Conservation (phyloP, 2,888 invertebrate genomes). For the Frankliniella intonsa region DNA sequence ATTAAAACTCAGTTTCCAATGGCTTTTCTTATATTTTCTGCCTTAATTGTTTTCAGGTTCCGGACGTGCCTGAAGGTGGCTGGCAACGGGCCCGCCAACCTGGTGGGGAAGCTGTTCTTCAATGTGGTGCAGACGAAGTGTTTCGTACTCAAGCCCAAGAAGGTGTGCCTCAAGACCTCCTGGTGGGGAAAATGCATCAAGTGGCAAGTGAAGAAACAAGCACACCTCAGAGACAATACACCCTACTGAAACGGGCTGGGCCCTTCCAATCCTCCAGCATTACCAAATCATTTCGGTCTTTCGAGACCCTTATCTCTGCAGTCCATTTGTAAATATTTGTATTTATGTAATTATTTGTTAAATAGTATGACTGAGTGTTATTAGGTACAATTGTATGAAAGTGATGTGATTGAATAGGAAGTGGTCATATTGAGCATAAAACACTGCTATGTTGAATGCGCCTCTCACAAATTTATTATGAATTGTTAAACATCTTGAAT, state of each 20-base stretch:
- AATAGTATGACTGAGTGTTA: not conserved
- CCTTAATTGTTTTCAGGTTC: constrained; percentile 61
- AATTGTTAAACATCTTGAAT: no score
- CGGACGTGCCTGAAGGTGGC: constrained; percentile 87
- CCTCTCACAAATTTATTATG: no score
- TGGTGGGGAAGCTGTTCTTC: constrained; percentile 91
- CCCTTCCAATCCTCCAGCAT: not conserved
- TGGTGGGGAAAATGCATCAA: constrained; percentile 82
- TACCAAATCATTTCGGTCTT: no score
- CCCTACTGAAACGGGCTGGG: constrained; percentile 50
- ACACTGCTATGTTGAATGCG: no score
- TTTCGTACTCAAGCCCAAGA: constrained; percentile 75
- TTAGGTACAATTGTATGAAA: not conserved
- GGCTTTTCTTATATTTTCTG: constrained; percentile 36
- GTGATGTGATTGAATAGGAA: no score
- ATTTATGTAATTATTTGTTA: not conserved
- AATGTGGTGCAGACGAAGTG: constrained; percentile 93
- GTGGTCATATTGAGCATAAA: no score
- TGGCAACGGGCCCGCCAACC: constrained; percentile 77
- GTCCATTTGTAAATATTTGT: not conserved
- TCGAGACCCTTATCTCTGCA: not conserved
- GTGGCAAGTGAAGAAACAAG: constrained; percentile 63
- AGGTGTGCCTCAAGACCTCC: constrained; percentile 67
- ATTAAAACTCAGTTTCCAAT: not conserved
- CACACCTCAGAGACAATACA: constrained; percentile 67